Percentiles rank a stretch among this genome's conserved stretches.
Conservation (phyloP, 2,797 vertebrate genomes). For the Falco berigora region DNA sequence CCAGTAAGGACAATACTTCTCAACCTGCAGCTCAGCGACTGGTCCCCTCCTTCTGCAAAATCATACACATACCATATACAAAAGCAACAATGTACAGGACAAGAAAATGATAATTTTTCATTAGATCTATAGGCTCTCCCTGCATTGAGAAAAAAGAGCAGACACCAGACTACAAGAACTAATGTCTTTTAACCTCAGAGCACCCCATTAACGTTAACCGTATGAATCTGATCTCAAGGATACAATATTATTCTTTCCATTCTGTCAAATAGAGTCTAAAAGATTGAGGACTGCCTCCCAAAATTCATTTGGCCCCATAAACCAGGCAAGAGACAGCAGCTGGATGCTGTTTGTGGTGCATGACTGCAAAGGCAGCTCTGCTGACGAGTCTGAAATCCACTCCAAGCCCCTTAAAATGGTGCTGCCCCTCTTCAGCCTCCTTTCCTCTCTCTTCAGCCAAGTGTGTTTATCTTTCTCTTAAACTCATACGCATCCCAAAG, state of each 20-base stretch:
- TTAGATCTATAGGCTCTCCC: neutral
- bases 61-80: neutral
- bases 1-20: neutral
- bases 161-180: neutral
- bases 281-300: neutral
- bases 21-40: neutral
- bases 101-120: neutral
- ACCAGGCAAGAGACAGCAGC: neutral
- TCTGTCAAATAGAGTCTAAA: neutral
- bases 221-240: neutral
- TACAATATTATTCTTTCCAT: neutral
- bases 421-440: neutral
- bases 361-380: neutral
- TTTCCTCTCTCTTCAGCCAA: neutral
- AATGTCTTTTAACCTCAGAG: neutral
- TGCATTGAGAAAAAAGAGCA: neutral
- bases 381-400: neutral
- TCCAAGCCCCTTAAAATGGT: neutral
- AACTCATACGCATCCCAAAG: neutral
- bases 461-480: constrained; percentile 3
- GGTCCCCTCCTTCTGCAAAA: neutral
- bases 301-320: neutral
- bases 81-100: neutral
- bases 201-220: neutral
- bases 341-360: neutral